Percentiles rank a stretch among this genome's conserved stretches.
Evolutionary conservation across 1,140 invertebrate genomes (phyloP).

Genomic region (Ceratosolen solmsi): DNA sequence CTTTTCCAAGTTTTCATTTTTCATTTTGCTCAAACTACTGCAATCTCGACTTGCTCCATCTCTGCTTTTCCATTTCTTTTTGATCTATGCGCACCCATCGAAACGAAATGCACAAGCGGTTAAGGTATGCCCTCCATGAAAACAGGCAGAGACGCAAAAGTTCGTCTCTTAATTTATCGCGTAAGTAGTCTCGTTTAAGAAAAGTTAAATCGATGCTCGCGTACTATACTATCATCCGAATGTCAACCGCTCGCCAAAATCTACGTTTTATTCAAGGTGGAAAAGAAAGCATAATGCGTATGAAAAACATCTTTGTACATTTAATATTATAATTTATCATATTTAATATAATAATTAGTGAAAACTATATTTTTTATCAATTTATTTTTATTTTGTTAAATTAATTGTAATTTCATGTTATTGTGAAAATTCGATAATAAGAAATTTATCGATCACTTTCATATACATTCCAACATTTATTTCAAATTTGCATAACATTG

Average conservation of each 20-base stretch:
- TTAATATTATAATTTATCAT: too few relatives aligned
- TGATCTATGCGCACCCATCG: background rate
- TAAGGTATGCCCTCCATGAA: conserved; percentile 17
- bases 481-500: background rate
- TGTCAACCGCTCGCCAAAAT: conserved; percentile 31
- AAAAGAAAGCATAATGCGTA: background rate
- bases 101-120: conserved; percentile 37
- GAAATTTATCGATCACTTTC: too few relatives aligned
- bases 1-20: conserved; percentile 34
- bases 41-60: conserved; percentile 13
- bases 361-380: too few relatives aligned
- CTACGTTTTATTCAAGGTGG: conserved; percentile 55
- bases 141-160: conserved; percentile 55
- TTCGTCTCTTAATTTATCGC: conserved; percentile 67
- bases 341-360: too few relatives aligned
- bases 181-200: conserved; percentile 69
- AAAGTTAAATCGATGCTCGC: conserved; percentile 61
- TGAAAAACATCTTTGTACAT: too few relatives aligned
- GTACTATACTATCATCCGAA: background rate
- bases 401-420: too few relatives aligned
- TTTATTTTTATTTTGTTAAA: too few relatives aligned
- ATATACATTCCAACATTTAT: too few relatives aligned
- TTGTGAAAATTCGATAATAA: too few relatives aligned
- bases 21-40: conserved; percentile 28
- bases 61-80: conserved; percentile 38